These are phyloP conservation scores for Avahi laniger DNA, from an alignment of 2,797 vertebrate genomes.

Conservation along the genomic window DNA sequence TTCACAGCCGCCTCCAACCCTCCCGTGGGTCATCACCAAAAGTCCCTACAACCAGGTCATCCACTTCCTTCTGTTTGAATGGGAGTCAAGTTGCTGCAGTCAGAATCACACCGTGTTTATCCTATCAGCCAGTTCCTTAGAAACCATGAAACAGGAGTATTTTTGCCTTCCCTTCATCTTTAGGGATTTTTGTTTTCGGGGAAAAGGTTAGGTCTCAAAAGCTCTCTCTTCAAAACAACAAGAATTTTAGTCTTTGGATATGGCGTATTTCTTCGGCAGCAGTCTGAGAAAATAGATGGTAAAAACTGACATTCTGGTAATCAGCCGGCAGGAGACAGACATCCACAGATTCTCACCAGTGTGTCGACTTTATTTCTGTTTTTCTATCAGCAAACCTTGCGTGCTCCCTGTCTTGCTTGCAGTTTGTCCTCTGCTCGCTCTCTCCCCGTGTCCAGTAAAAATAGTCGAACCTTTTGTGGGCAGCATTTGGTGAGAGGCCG, in stretches of 20 bases:
- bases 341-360: background rate
- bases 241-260: background rate
- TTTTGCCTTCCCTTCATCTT: background rate
- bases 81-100: background rate
- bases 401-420: background rate
- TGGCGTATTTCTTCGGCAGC: background rate
- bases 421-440: background rate
- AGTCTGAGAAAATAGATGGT: background rate
- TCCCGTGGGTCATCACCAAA: background rate
- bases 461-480: background rate
- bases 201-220: background rate
- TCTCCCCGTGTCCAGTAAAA: background rate
- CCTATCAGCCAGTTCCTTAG: background rate
- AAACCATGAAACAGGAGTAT: background rate
- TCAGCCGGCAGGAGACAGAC: background rate
- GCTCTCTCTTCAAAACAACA: background rate
- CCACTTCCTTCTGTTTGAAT: background rate
- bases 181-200: background rate
- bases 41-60: background rate
- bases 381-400: background rate
- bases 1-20: background rate
- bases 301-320: background rate
- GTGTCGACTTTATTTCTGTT: background rate
- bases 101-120: background rate
- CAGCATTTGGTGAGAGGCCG: background rate